Evolutionary conservation across 2,113 vertebrate genomes (phyloP).

Genomic region (human (Homo sapiens)): DNA sequence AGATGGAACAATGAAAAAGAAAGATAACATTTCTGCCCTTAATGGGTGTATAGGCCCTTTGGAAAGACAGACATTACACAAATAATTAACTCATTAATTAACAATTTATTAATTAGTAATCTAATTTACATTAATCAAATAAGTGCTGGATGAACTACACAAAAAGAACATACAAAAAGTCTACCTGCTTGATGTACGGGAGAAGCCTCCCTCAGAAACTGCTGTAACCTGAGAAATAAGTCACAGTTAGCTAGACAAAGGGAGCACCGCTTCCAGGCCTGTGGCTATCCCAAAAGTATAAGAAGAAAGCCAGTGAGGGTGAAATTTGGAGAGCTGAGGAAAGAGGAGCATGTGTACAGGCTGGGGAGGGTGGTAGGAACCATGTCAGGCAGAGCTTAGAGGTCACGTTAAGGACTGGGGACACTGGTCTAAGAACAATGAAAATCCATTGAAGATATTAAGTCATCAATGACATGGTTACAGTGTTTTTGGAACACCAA

Average conservation of each 20-base stretch:
- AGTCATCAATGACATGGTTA: neutral
- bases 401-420: neutral
- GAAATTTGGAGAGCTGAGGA: neutral
- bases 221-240: neutral
- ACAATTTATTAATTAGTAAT: neutral
- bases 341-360: neutral
- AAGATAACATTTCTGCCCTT: neutral
- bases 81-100: neutral
- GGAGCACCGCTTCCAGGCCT: fast-evolving
- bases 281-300: neutral
- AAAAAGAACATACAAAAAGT: neutral
- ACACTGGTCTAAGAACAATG: neutral
- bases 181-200: neutral
- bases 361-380: neutral
- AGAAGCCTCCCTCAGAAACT: neutral
- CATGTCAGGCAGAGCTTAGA: neutral
- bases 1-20: neutral
- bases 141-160: neutral
- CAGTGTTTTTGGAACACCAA: neutral
- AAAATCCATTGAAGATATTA: neutral
- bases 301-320: neutral
- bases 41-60: neutral
- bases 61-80: neutral
- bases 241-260: neutral
- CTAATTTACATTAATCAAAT: neutral